Evolutionary conservation across 2,888 invertebrate species (phyloP).

Genomic region (Prosopocoilus inquinatus): DNA sequence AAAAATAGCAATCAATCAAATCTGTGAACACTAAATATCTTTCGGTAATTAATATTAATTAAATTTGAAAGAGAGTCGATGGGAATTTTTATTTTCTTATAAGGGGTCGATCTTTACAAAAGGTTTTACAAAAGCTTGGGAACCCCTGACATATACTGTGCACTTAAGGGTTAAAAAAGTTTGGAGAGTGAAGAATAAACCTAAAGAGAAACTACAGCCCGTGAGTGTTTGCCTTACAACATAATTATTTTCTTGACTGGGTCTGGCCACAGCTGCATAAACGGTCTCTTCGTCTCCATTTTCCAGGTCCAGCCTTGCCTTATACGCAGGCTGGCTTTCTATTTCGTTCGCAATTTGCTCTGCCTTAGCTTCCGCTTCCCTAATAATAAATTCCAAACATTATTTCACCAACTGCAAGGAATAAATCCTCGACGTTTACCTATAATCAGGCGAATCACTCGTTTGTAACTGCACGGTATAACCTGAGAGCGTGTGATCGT

Average conservation of each 20-base stretch:
- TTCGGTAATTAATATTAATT: no score
- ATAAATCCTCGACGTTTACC: slow-evolving; percentile 59
- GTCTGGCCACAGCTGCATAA: slow-evolving; percentile 81
- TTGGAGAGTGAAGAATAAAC: background rate
- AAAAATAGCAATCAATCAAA: no score
- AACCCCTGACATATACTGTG: no score
- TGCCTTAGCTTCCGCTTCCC: slow-evolving; percentile 80
- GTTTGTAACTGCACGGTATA: slow-evolving; percentile 87
- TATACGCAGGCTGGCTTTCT: slow-evolving; percentile 80
- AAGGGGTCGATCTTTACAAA: no score
- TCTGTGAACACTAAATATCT: no score
- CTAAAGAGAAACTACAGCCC: background rate
- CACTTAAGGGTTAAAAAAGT: no score
- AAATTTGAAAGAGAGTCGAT: no score
- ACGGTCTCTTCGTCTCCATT: slow-evolving; percentile 90
- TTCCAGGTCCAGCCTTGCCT: slow-evolving; percentile 80
- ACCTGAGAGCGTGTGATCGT: slow-evolving; percentile 85
- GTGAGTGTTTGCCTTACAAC: slow-evolving; percentile 12
- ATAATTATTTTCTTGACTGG: slow-evolving; percentile 37
- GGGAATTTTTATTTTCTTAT: no score
- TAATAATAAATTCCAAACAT: slow-evolving; percentile 28
- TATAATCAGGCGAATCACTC: slow-evolving; percentile 83
- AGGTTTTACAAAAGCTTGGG: no score
- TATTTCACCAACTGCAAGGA: background rate
- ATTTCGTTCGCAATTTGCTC: slow-evolving; percentile 91